Base-by-base conservation (phyloP, 1,140 invertebrate species). In the Diuraphis noxia region DNA sequence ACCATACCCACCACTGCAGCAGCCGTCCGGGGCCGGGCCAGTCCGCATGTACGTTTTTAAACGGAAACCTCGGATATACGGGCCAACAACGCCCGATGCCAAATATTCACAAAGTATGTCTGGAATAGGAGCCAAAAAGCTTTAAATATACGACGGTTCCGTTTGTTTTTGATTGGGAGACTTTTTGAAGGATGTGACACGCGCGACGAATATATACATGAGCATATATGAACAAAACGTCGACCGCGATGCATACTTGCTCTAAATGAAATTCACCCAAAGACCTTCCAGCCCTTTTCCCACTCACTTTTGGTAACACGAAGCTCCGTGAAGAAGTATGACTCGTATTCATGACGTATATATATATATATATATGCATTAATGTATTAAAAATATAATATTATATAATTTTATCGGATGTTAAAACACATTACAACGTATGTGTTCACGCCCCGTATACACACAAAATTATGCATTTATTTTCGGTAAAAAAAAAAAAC, bases 91-190 rank as follows among this genome's bases (percentile, higher is more conserved):
- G 25, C 41, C 89, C 89, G 89, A 91, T 91, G 89, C 89, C 89
- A 91, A 91, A 91, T 91, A 91, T 91, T 82, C 89, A 91, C 89
- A 81, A 91, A 91, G 89, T 91, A 91, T 91, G 89, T 82, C 89
- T 91, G 89, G 89, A 91, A 91, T 82, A 81, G 43, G 34, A 91
- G 89, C 89, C 89, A 91, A 91, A 81, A 82, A 82, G 63, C 77
- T 91, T 91, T 38, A 91, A 91, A 91, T 91, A 88, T 63, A 88
- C 49, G 52, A 88, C 52, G 49, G 43, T 52, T 86, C 43, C 43
- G 85, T 86, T 52, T 25, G 85, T 25, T 52, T 86, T 52, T 86
- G 85, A 86, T 86, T 46, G 34, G 46, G 85, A 49, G 85, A 86
- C 46, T 86, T 52, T 85, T 49, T 38, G 43, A 86, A 86, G 85